Conservation (phyloP, 2,113 vertebrate genomes). For the Pygoscelis adeliae region DNA sequence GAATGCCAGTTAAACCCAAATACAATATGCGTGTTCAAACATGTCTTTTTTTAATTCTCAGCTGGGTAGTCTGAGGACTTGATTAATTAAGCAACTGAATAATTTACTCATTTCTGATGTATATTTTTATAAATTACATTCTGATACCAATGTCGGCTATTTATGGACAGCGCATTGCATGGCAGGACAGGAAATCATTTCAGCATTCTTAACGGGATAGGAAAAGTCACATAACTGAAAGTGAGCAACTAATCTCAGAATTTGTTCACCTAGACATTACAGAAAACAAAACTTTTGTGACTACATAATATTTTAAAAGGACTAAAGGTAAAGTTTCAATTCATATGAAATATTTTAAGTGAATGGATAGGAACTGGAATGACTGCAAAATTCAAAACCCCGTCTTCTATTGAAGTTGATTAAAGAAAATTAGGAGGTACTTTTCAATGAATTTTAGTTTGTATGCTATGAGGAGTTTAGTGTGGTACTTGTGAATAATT, state of each 20-base stretch:
- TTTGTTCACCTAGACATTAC: background rate
- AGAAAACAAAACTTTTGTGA: slow-evolving; percentile 9
- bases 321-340: background rate
- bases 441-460: background rate
- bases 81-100: slow-evolving; percentile 60
- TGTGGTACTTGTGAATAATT: background rate
- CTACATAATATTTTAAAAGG: background rate
- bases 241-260: background rate
- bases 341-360: slow-evolving; percentile 8
- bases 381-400: background rate
- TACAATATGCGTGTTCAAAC: background rate
- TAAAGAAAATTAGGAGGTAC: background rate
- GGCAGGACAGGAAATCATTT: slow-evolving; percentile 58
- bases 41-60: background rate
- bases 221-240: slow-evolving; percentile 44
- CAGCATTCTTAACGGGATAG: slow-evolving; percentile 15
- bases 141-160: background rate
- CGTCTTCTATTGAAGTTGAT: background rate
- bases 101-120: slow-evolving; percentile 52
- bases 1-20: background rate
- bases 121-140: slow-evolving; percentile 51
- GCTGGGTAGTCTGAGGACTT: background rate
- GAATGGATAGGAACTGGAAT: background rate
- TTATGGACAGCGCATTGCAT: background rate
- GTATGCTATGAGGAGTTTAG: background rate